Evolutionary conservation across 2,113 vertebrate genomes (phyloP), one percentile per base, ranked within the genome.

Genomic region (Chunga burmeisteri): DNA sequence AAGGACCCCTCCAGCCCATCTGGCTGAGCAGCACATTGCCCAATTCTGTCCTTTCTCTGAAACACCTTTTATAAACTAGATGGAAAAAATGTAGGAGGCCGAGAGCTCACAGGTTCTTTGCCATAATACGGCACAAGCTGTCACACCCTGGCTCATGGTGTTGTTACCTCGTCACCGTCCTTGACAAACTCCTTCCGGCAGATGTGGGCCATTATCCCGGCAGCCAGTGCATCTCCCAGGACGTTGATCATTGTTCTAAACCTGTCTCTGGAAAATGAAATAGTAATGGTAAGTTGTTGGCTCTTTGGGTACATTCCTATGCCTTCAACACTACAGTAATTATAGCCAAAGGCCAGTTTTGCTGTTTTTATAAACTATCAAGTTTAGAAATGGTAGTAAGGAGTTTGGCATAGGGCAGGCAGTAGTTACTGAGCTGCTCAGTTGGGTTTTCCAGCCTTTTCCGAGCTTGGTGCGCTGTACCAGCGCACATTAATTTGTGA

Each of bases 211-310:
- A 99, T 99, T 95, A 99, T 99, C 42, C 99, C 99, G 1, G 99
- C 99, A 13, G 99, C 99, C 94, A 99, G 97, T 0, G 99, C 99
- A 0, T 99, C 99, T 2, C 99, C 99, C 98, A 99, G 98, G 79
- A 99, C 99, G 1, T 99, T 99, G 91, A 99, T 99, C 99, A 99
- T 99, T 58, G 99, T 99, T 96, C 99, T 98, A 97, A 99, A 99
- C 84, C 99, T 98, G 98, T 99, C 99, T 97, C 99, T 99, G 93
- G 61, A 63, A 92, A 88, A 92, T 8, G 71, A 95, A 92, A 82
- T 30, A 58, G 27, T 47, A 10, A 20, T 17, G 17, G 59, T 94
- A 27, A 96, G 13, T 38, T 46, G 21, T 46, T 71, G 42, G 55
- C 59, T 85, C 40, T 62, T 56, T 59, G 66, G 40, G 32, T 36